These are phyloP conservation scores for Cryptus armator DNA, from an alignment of 2,888 invertebrate genomes.

Conservation along the genomic window DNA sequence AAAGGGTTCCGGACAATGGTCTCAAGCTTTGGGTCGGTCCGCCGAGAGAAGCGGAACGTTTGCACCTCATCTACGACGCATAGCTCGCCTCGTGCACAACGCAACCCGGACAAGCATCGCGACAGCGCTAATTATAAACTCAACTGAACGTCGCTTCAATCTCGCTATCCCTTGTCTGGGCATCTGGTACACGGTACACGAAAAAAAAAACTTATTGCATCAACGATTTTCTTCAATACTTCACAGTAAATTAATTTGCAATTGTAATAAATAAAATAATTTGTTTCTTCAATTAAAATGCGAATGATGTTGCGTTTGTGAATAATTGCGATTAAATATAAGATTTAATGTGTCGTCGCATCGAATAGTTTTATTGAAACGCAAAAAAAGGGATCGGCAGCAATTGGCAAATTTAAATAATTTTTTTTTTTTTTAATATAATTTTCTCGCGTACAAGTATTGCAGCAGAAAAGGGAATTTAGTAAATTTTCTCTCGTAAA, in stretches of 20 bases:
- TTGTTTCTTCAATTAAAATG: neutral
- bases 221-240: neutral
- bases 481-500: neutral
- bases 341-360: neutral
- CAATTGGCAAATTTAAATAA: neutral
- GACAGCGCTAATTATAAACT: conserved; percentile 22
- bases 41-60: conserved; percentile 67
- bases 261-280: neutral
- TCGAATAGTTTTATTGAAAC: neutral
- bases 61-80: conserved; percentile 73
- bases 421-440: neutral
- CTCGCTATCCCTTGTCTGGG: conserved; percentile 1
- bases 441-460: neutral
- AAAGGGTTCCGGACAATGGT: conserved; percentile 83
- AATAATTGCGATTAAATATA: neutral
- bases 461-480: neutral
- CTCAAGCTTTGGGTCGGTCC: conserved; percentile 74
- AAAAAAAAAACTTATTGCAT: conserved; percentile 7
- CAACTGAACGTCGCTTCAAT: conserved; percentile 29
- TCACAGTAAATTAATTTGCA: neutral
- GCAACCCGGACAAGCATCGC: conserved; percentile 37
- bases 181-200: conserved; percentile 14
- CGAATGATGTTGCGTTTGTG: neutral
- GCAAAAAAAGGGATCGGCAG: neutral
- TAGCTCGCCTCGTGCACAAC: conserved; percentile 57